Evolutionary conservation across 2,888 invertebrate species (phyloP).

Genomic region (Tuberolachnus salignus): DNA sequence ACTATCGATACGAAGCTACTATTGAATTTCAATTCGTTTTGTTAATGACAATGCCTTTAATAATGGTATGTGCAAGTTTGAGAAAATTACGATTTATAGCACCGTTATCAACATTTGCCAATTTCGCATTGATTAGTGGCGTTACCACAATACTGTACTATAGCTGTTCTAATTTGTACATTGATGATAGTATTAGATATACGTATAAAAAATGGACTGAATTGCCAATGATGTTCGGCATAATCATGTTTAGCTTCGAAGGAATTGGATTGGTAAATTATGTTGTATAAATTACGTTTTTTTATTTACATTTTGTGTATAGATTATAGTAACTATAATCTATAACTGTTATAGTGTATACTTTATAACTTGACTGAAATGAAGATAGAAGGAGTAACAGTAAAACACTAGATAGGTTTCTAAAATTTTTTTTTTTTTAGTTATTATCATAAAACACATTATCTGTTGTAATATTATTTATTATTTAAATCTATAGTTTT

Average conservation of each 20-base stretch:
- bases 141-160: constrained; percentile 69
- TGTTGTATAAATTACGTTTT: neutral
- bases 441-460: too few relatives aligned
- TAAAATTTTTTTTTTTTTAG: too few relatives aligned
- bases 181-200: neutral
- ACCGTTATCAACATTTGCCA: constrained; percentile 78
- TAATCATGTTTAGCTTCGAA: constrained; percentile 97
- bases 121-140: constrained; percentile 76
- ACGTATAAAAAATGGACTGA: constrained; percentile 63
- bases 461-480: too few relatives aligned
- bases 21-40: constrained; percentile 19
- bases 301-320: too few relatives aligned
- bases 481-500: too few relatives aligned
- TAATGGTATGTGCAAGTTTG: constrained; percentile 61
- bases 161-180: constrained; percentile 6
- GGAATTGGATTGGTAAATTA: constrained; percentile 75
- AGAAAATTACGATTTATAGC: constrained; percentile 77
- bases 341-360: too few relatives aligned
- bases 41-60: constrained; percentile 36
- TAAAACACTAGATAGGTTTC: too few relatives aligned
- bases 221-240: constrained; percentile 90
- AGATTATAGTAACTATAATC: too few relatives aligned
- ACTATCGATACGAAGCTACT: neutral
- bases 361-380: too few relatives aligned
- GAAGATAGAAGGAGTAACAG: too few relatives aligned